Percentiles rank a stretch among this genome's conserved stretches.
Conservation (phyloP, 2,888 invertebrate species). For the Heliconius charithonia region DNA sequence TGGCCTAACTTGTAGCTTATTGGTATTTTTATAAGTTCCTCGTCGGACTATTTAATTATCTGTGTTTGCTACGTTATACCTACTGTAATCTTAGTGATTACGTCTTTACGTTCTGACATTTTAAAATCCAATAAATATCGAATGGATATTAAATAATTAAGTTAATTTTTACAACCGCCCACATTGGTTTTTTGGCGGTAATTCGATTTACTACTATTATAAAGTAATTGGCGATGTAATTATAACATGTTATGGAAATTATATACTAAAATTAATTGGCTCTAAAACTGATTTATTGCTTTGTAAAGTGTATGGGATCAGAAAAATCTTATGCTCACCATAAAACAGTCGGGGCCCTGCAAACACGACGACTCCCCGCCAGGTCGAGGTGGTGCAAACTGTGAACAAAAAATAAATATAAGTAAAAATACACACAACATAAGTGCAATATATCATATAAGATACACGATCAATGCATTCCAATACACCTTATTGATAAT, state of each 20-base stretch:
- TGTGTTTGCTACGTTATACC: background rate
- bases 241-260: slow-evolving; percentile 20
- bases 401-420: slow-evolving; percentile 76
- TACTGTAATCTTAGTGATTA: background rate
- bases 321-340: slow-evolving; percentile 80
- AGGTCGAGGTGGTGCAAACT: slow-evolving; percentile 86
- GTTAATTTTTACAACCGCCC: slow-evolving; percentile 13
- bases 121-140: slow-evolving; percentile 4
- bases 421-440: slow-evolving; percentile 46
- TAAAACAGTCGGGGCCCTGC: slow-evolving; percentile 88
- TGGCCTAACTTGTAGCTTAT: background rate
- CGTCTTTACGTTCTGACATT: slow-evolving; percentile 9
- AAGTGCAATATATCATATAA: slow-evolving; percentile 35
- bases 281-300: slow-evolving; percentile 39
- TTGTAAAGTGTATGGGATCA: slow-evolving; percentile 34
- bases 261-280: slow-evolving; percentile 36
- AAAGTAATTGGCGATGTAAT: slow-evolving; percentile 23
- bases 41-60: background rate
- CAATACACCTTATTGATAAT: slow-evolving; percentile 29
- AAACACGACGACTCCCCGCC: slow-evolving; percentile 87
- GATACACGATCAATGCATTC: slow-evolving; percentile 32
- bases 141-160: slow-evolving; percentile 7
- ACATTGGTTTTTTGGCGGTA: slow-evolving; percentile 18
- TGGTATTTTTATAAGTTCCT: background rate
- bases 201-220: slow-evolving; percentile 19